Conservation (phyloP, 2,113 vertebrate genomes). For the Clinocottus analis region DNA sequence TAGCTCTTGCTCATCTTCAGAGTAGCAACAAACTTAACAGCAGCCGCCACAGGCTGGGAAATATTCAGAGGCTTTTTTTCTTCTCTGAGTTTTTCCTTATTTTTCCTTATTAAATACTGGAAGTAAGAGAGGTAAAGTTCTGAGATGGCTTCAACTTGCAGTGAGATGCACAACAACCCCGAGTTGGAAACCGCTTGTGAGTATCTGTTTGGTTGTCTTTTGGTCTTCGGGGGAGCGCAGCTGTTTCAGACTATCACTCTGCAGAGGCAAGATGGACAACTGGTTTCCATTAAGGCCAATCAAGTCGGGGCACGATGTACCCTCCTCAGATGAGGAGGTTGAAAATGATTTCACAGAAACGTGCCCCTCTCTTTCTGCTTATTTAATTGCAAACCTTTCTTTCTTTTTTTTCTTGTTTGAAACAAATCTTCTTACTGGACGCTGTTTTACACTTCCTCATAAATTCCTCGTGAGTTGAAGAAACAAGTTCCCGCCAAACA, state of each 20-base stretch:
- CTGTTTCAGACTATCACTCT: constrained; percentile 22
- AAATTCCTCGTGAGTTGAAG: neutral
- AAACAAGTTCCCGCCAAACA: neutral
- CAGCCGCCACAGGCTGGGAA: constrained; percentile 43
- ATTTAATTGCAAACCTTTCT: constrained; percentile 3
- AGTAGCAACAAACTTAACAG: constrained; percentile 11
- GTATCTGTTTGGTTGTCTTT: constrained; percentile 57
- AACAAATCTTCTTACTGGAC: constrained; percentile 15
- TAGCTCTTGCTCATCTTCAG: constrained; percentile 9
- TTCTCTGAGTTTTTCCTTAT: constrained; percentile 10
- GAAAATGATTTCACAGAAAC: constrained; percentile 20
- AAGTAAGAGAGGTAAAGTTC: constrained; percentile 5
- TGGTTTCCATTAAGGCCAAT: constrained; percentile 72
- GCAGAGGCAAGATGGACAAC: constrained; percentile 39
- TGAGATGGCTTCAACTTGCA: constrained; percentile 60
- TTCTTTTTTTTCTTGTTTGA: constrained; percentile 25
- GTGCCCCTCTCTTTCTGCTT: neutral
- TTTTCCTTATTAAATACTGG: constrained; percentile 24
- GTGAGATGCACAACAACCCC: constrained; percentile 48
- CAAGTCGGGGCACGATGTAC: constrained; percentile 36
- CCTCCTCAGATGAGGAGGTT: constrained; percentile 27
- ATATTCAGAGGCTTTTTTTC: neutral
- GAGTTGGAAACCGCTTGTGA: constrained; percentile 65
- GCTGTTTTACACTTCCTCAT: constrained; percentile 1
- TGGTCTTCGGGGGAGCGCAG: constrained; percentile 16